A percentile compares a stretch with the other conserved stretches of the same genome.
These are phyloP conservation scores for Apotomis turbidana DNA, from an alignment of 2,888 invertebrate genomes.

Conservation along the genomic window DNA sequence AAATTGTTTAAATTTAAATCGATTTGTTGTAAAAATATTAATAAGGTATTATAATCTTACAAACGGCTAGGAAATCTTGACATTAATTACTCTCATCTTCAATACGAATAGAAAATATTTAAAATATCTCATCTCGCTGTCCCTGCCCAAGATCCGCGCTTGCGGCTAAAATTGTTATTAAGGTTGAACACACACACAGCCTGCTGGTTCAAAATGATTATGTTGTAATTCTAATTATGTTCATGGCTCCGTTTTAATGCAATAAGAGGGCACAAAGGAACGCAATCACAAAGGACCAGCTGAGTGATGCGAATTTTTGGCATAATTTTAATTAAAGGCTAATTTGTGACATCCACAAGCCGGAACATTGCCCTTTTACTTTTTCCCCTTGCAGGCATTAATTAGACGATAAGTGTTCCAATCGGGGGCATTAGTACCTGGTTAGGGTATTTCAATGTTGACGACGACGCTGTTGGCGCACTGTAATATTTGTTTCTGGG, in stretches of 20 bases:
- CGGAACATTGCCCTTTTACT: slow-evolving; percentile 62
- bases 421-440: slow-evolving; percentile 3
- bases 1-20: too few species aligned
- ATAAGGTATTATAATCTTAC: too few species aligned
- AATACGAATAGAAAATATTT: too few species aligned
- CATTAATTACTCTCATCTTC: too few species aligned
- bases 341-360: slow-evolving; percentile 69
- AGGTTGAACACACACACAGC: neutral
- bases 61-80: too few species aligned
- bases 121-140: neutral
- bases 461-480: too few species aligned
- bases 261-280: slow-evolving; percentile 68
- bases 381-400: slow-evolving; percentile 39
- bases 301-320: slow-evolving; percentile 71
- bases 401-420: slow-evolving; percentile 41
- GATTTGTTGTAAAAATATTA: too few species aligned
- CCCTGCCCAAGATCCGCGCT: neutral
- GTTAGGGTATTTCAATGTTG: neutral
- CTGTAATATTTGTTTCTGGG: too few species aligned
- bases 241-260: slow-evolving; percentile 57
- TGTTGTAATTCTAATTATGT: slow-evolving; percentile 50
- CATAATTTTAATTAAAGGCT: slow-evolving; percentile 77
- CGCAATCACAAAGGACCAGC: slow-evolving; percentile 68
- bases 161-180: slow-evolving; percentile 5
- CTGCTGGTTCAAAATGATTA: slow-evolving; percentile 23